Evolutionary conservation across 2,888 invertebrate species (phyloP), one percentile per base, ranked within the genome.

Genomic region (Chloroclystis v-ata): DNA sequence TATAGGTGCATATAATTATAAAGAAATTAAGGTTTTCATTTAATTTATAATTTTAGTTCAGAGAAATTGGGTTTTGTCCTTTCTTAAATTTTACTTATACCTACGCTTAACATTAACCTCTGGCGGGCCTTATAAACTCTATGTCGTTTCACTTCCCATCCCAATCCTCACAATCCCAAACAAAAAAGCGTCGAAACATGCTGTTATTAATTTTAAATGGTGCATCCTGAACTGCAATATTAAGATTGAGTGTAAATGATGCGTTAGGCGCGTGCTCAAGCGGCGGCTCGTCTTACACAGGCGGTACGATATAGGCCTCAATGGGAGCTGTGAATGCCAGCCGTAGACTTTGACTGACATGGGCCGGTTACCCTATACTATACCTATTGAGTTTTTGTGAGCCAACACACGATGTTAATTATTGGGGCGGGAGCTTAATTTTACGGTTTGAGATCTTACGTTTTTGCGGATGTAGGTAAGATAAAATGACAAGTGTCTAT

Each of bases 161-260:
- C 56, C 41, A 63, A 54, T 70, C 68, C 61, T 46, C 48, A 62
- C 65, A 70, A 67, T 68, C 58, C 44, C n/a, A 29, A 64, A 67
- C 67, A 74, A 77, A 75, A 75, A 72, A 62, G 53, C 55, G 58
- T 49, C 59, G 67, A 73, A 77, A 65, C 67, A 67, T 61, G 61
- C 58, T 72, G 69, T 79, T 85, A 79, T 85, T 68, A 71, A 74
- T 75, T 63, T 62, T 71, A 77, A 86, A 85, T 86, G 82, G 72
- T 78, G 86, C 86, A 84, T 84, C 67, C 56, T 65, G 60, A 60
- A 56, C 69, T 79, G 81, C 75, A 74, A 77, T 82, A 82, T 83
- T 83, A 82, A 84, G 82, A 84, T 84, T 82, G 81, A 77, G 72
- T 72, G 82, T 69, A 82, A 84, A 85, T 84, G 83, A 72, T 56